phyloP scores from a whole-genome alignment of 2,113 vertebrate species.

The Circaetus gallicus region DNA sequence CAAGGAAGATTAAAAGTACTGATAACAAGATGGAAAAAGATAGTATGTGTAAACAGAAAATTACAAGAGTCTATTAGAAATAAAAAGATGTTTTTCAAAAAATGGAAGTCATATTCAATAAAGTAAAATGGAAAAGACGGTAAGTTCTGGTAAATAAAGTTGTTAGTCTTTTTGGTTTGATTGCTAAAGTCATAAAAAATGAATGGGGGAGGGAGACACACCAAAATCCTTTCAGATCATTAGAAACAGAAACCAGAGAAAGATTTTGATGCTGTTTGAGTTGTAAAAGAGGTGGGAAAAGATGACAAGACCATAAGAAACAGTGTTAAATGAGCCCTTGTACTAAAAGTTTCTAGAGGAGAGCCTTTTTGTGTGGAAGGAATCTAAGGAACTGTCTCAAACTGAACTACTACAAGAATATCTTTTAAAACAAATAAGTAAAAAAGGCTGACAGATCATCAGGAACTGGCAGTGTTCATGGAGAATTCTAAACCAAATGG shows the following conservation, averaged over 20 bases:
- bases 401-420: not conserved
- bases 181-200: not conserved
- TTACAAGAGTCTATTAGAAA: not conserved
- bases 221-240: not conserved
- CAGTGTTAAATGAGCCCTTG: not conserved
- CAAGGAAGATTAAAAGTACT: not conserved
- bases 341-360: not conserved
- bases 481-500: not conserved
- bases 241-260: not conserved
- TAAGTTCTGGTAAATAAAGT: not conserved
- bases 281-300: not conserved
- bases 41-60: not conserved
- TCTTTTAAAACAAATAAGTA: not conserved
- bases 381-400: not conserved
- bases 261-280: not conserved
- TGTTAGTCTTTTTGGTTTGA: not conserved
- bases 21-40: not conserved
- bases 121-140: not conserved
- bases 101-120: not conserved
- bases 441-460: not conserved
- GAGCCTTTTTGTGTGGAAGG: not conserved
- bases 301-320: not conserved
- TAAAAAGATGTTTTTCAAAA: not conserved
- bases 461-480: not conserved
- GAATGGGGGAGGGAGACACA: not conserved